Base-by-base conservation (phyloP, 2,888 invertebrate genomes). In the Hirudinaria manillensis region DNA sequence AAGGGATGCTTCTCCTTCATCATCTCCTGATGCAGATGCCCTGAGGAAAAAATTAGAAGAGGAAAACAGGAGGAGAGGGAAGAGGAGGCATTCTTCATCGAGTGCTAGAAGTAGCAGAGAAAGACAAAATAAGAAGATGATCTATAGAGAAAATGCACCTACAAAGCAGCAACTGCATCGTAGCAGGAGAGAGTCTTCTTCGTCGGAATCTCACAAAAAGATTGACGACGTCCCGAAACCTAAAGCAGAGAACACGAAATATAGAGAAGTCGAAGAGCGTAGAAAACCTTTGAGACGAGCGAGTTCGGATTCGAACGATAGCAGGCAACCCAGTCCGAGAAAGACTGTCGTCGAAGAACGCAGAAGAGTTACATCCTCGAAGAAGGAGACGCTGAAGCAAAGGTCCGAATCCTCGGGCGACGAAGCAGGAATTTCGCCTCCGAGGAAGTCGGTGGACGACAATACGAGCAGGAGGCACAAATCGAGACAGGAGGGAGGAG, bases 31-130 rank as follows among this genome's bases (percentile, higher is more conserved):
- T n/a, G 29, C n/a, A 53, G 61, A 21, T 65, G 72, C 7, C 45
- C 32, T 45, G 73, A 68, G 65, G 71, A 75, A 65, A 73, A 73
- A 56, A 51, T 70, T 34, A 67, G 74, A 34, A 67, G 76, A 74
- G 61, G 71, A 67, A 68, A 75, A 1, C 76, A 77, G 71, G 75
- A 78, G 72, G 56, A 71, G 32, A 76, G 77, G 75, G 66, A 76
- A 61, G 73, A 76, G 10, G 61, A 61, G 61, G n/a, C 61, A 19
- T 24, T 29, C 61, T 61, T 61, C 61, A n/a, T 61, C 29, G 61
- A 61, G 61, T n/a, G 24, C 61, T 61, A 29, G 29, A 61, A 61
- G 61, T n/a, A 61, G 61, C 24, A 61, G 29, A 61, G 61, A 61
- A 1, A 27, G 24, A 19, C 61, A 24, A n/a, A n/a, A 7, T 1